These are phyloP conservation scores for Horisme vitalbata DNA, from an alignment of 2,888 invertebrate species.

Conservation along the genomic window DNA sequence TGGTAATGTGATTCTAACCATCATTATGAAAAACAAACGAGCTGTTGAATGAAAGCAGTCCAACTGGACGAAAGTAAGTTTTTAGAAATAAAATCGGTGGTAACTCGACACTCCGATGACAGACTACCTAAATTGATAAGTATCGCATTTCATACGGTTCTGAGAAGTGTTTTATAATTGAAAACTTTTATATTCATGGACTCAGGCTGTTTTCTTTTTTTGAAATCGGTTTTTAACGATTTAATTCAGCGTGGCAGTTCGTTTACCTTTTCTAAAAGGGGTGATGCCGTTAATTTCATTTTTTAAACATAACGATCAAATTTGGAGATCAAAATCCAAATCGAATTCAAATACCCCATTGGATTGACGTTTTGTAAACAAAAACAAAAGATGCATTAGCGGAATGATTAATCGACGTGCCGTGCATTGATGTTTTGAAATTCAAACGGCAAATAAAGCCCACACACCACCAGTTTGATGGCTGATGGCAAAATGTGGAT, in stretches of 20 bases:
- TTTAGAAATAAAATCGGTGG: constrained; percentile 53
- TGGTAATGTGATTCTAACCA: constrained; percentile 27
- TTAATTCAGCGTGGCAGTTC: background rate
- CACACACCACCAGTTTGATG: constrained; percentile 4
- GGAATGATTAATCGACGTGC: constrained; percentile 58
- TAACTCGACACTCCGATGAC: constrained; percentile 61
- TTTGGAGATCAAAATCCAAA: constrained; percentile 20
- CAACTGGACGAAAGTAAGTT: constrained; percentile 39
- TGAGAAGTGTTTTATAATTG: constrained; percentile 64
- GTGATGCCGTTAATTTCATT: background rate
- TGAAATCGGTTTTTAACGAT: background rate
- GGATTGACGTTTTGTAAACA: constrained; percentile 62
- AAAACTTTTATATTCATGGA: constrained; percentile 19
- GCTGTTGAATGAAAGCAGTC: constrained; percentile 47
- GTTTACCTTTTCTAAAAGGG: background rate
- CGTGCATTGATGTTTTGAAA: constrained; percentile 47
- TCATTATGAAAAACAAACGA: constrained; percentile 41
- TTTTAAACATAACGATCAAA: background rate
- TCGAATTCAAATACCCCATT: constrained; percentile 28
- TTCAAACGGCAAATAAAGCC: constrained; percentile 20
- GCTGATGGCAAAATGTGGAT: constrained; percentile 9
- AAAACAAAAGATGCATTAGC: constrained; percentile 69
- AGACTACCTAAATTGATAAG: constrained; percentile 73
- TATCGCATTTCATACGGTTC: constrained; percentile 63
- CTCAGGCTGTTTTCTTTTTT: background rate